Percentiles rank a stretch among this genome's conserved stretches.
phyloP scores from a whole-genome alignment of 1,140 invertebrate species.

The Augochlora pura region DNA sequence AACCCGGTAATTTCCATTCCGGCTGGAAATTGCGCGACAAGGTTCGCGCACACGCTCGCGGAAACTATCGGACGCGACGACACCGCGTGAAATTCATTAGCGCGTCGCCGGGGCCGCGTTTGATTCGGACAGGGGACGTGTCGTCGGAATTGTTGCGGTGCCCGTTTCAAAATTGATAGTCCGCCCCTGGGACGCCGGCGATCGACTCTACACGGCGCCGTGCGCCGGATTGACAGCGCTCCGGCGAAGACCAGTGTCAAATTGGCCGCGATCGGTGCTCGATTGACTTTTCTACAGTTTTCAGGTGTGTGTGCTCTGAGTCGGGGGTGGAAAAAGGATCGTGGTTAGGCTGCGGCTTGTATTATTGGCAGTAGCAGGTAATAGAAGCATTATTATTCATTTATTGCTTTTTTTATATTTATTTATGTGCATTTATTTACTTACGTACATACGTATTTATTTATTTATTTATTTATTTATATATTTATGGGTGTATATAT shows the following conservation, averaged over 20 bases:
- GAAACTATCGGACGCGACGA: slow-evolving; percentile 8
- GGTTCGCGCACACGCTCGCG: no score
- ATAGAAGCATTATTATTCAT: not conserved
- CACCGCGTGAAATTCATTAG: slow-evolving; percentile 40
- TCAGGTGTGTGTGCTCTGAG: no score
- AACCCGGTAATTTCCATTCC: slow-evolving; percentile 4
- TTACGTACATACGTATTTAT: no score
- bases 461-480: no score
- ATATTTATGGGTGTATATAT: no score
- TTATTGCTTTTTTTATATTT: no score
- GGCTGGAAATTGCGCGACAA: not conserved
- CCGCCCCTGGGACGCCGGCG: not conserved
- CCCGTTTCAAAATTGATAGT: slow-evolving; percentile 17
- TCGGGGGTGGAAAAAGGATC: no score
- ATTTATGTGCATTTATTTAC: no score
- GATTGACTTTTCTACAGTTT: no score
- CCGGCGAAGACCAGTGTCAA: not conserved
- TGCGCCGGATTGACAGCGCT: not conserved
- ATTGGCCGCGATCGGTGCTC: no score
- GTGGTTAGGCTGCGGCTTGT: no score
- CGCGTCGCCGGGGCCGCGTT: not conserved
- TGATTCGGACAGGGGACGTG: not conserved
- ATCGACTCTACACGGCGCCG: not conserved
- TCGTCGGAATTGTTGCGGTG: slow-evolving; percentile 30
- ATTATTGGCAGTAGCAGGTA: not conserved